Conservation (phyloP, 1,140 invertebrate species). For the Cotesia vestalis region DNA sequence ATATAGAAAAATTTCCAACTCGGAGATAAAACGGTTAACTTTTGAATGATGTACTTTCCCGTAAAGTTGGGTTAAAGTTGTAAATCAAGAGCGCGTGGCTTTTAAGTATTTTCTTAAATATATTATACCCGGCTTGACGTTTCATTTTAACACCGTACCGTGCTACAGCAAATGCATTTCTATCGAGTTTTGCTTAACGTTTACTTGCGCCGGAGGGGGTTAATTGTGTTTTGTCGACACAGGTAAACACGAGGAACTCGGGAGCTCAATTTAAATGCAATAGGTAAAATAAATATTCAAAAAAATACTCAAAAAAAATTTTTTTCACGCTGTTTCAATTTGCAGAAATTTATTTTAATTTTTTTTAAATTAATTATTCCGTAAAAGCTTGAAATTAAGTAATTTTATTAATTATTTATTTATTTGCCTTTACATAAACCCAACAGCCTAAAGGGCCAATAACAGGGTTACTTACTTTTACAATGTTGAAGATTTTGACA, state of each 20-base stretch:
- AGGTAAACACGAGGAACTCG: slow-evolving; percentile 33
- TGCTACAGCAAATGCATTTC: neutral
- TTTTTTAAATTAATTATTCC: neutral
- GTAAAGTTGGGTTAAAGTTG: slow-evolving; percentile 16
- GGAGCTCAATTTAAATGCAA: neutral
- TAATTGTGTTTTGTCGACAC: slow-evolving; percentile 50
- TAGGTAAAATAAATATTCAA: neutral
- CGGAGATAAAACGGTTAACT: neutral
- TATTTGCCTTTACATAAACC: no score
- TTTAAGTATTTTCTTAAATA: slow-evolving; percentile 9
- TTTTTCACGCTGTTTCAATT: neutral
- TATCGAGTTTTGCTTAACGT: neutral
- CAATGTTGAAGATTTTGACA: no score
- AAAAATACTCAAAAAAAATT: neutral
- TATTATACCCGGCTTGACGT: neutral
- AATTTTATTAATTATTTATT: no score
- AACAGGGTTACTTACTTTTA: no score
- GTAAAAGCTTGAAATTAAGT: neutral
- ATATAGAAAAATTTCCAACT: slow-evolving; percentile 27
- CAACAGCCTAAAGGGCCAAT: no score
- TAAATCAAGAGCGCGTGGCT: slow-evolving; percentile 56
- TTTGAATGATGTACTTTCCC: neutral
- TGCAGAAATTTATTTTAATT: neutral
- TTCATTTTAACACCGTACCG: neutral
- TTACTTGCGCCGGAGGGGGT: slow-evolving; percentile 29